Evolutionary conservation across 2,888 invertebrate genomes (phyloP), one percentile per base, ranked within the genome.

Genomic region (Muschampia plurimacula): DNA sequence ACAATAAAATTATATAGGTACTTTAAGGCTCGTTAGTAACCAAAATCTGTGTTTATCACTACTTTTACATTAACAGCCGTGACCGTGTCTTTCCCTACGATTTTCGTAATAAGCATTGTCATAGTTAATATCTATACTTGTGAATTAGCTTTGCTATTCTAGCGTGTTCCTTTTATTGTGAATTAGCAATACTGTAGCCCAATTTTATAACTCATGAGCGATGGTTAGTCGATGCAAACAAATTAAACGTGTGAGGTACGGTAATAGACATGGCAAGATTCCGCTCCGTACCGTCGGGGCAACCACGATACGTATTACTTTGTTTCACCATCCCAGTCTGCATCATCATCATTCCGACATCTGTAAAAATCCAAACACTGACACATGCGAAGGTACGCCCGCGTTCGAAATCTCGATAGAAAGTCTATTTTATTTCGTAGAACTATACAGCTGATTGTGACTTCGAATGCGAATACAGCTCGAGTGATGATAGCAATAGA

Each of bases 341-440:
- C 97, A 98, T 97, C 98, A 98, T 97, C 96, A 98, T 97, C 98
- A 98, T 98, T 96, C 98, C 98, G 95, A 98, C 98, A 98, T 98
- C 98, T 98, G 98, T 89, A 97, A 97, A 96, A 96, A 96, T 95
- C 95, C 94, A 95, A 95, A 95, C 92, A 89, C 93, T 94, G 93
- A 94, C 93, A 92, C 89, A 90, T 84, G 90, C 88, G 91, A 86
- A 89, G 84, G 88, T 84, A 87, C 88, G 87, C 86, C 86, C 85
- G 86, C 84, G 83, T 79, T 82, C 81, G 82, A 80, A 67, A 67
- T 74, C 77, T 81, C 77, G 76, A 77, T 82, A 78, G 79, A 82
- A 84, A 86, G 81, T 82, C 81, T 64, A 83, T 84, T 76, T 69
- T 74, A 77, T 68, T 75, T 73, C 75, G 77, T 69, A 77, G 76